Base-by-base conservation (phyloP, 2,797 vertebrate genomes). In the Molossus alvarezi region DNA sequence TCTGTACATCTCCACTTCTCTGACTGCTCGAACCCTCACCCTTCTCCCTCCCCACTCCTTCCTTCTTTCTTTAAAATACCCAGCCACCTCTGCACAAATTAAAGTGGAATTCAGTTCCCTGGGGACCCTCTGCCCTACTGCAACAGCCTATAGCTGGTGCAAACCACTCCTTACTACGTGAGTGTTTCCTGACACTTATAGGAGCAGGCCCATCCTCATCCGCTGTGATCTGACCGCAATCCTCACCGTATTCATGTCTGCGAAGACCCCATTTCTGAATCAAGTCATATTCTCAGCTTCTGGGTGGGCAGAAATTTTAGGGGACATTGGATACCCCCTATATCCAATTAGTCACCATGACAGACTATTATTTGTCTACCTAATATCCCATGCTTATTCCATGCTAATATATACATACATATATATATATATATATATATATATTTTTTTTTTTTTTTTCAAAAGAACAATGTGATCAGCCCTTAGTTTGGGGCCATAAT, bases 241-340 rank as follows among this genome's bases (percentile, higher is more conserved):
- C 51, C 41, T 81, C 45, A 81, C 27, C 27, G 67, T 81, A 84
- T 53, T 89, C 29, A 41, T 33, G 23, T 94, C 33, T 48, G 53
- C 45, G 73, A 53, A 37, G 37, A 55, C 6, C 51, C 29, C 65
- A 8, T 64, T 95, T 76, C 55, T 76, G 85, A 23, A n/a, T 72
- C 41, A 89, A 27, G 62, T 77, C 53, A 55, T 92, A 72, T 73
- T 83, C 10, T 83, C 65, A 96, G 51, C 23, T 76, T 90, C 48
- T 41, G 20, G 48, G 33, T 62, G 5, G 73, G 71, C 13, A 67
- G 27, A 88, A 71, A 75, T 65, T 76, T 62, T 41, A 55, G 29
- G 73, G 57, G 11, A 51, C 21, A 51, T 8, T 53, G 8, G 79
- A 15, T 0, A 64, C 2, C 3, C 41, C 27, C 18, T 69, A n/a